Evolutionary conservation across 2,888 invertebrate species (phyloP).

Genomic region (Pyralis farinalis): DNA sequence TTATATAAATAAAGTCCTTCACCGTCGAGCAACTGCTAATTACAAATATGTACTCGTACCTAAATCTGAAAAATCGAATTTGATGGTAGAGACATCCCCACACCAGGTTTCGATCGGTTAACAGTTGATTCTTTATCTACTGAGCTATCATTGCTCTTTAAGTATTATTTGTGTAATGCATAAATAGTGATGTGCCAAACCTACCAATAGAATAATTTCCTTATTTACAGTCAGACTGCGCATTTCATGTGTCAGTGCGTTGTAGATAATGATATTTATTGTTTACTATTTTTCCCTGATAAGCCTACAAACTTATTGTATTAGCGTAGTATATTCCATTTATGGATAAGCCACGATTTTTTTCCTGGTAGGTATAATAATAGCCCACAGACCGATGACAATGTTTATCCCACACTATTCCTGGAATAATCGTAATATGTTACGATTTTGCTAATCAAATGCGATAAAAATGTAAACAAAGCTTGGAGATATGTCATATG

Average conservation of each 20-base stretch:
- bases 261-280: slow-evolving; percentile 3
- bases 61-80: no score
- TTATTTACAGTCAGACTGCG: background rate
- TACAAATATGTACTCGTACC: no score
- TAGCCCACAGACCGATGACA: slow-evolving; percentile 10
- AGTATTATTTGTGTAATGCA: no score
- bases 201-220: background rate
- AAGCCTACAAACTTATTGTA: no score
- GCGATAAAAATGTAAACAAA: slow-evolving; percentile 18
- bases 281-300: slow-evolving; percentile 5
- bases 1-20: no score
- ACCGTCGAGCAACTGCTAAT: no score
- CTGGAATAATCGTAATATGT: slow-evolving; percentile 8
- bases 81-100: no score
- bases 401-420: background rate
- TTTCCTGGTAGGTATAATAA: slow-evolving; percentile 20
- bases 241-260: slow-evolving; percentile 1
- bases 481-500: slow-evolving; percentile 2
- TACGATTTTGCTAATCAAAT: slow-evolving; percentile 10
- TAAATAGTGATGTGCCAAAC: no score
- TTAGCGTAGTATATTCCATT: no score
- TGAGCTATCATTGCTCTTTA: no score
- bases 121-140: no score
- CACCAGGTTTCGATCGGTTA: no score
- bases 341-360: slow-evolving; percentile 7